Base-by-base conservation (phyloP, 2,888 invertebrate species). In the Leptinotarsa juncta region DNA sequence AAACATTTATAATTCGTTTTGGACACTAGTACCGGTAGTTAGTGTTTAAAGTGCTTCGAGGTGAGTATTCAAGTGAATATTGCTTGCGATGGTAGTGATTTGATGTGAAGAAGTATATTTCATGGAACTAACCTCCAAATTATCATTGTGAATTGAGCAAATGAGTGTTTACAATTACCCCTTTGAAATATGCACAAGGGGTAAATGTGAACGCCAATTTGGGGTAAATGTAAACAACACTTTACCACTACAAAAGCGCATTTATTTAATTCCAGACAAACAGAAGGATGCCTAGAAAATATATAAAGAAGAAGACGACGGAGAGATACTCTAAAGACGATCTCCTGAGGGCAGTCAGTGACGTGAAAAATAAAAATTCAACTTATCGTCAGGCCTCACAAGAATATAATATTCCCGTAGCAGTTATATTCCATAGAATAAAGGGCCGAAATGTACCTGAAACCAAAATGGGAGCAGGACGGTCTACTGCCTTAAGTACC, bases 371-470 rank as follows among this genome's bases (percentile, higher is more conserved):
- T 48, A 71, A 66, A 65, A 79, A 80, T 70, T 49, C 26, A 49
- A 79, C 79, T 57, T 79, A 76, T 67, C 62, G 76, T 49, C 71
- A 78, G 71, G 79, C 73, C 20, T 53, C 68, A 65, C 68, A 65
- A 42, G 15, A 18, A 49, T 79, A 77, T 42, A 62, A 67, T 53
- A 69, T 78, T 12, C 78, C 79, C 15, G 71, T 72, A 42, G 69
- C 71, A 18, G 77, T 75, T 23, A 78, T 79, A 20, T 79, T 53
- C 42, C 71, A 79, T 32, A 71, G 79, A 65, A 73, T 79, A 57
- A 74, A 78, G 48, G 74, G 77, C 57, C 73, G 79, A 75, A 75
- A 75, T 69, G 65, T 66, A 2, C 18, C 75, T 60, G 51, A 60
- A 23, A 71, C 71, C 50, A 69, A 66, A 60, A 23, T 69, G 65